phyloP scores from a whole-genome alignment of 2,113 vertebrate genomes.

The Oostethus manadensis region DNA sequence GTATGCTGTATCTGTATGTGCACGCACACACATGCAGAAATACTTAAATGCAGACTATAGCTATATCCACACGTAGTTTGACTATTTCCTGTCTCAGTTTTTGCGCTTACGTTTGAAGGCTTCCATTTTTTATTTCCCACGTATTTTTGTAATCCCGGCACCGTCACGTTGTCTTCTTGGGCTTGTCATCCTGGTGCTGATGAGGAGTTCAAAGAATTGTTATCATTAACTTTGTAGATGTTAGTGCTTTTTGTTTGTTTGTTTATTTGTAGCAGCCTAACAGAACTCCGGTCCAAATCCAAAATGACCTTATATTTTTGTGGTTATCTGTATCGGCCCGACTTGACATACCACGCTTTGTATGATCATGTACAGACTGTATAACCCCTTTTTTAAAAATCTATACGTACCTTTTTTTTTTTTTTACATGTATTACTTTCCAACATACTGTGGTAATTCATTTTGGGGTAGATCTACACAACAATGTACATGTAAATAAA shows the following conservation, averaged over 20 bases:
- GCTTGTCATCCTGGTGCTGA: slow-evolving; percentile 33
- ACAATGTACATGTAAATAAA: slow-evolving; percentile 76
- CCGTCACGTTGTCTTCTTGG: slow-evolving; percentile 34
- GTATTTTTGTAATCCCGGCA: slow-evolving; percentile 36
- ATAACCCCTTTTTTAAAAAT: slow-evolving; percentile 28
- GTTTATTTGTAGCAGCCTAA: slow-evolving; percentile 40
- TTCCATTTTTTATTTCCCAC: slow-evolving; percentile 19
- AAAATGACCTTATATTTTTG: slow-evolving; percentile 28
- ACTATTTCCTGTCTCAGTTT: slow-evolving; percentile 40
- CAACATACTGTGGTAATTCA: slow-evolving; percentile 55
- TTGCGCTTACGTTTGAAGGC: slow-evolving; percentile 49
- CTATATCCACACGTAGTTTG: slow-evolving; percentile 74
- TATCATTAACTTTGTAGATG: slow-evolving; percentile 40
- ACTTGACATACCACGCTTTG: slow-evolving; percentile 47
- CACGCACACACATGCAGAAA: slow-evolving; percentile 62
- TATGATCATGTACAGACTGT: slow-evolving; percentile 49
- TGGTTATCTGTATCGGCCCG: slow-evolving; percentile 36
- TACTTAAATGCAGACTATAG: slow-evolving; percentile 77
- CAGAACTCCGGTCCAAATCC: slow-evolving; percentile 42
- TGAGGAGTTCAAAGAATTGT: slow-evolving; percentile 45
- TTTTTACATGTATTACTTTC: slow-evolving; percentile 41
- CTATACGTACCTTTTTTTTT: slow-evolving; percentile 25
- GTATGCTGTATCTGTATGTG: slow-evolving; percentile 40
- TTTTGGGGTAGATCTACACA: slow-evolving; percentile 70
- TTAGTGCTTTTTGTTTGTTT: slow-evolving; percentile 39